A percentile compares a stretch with the other conserved stretches of the same genome.
phyloP scores from a whole-genome alignment of 2,888 invertebrate species.

The Mallateleia sp. region DNA sequence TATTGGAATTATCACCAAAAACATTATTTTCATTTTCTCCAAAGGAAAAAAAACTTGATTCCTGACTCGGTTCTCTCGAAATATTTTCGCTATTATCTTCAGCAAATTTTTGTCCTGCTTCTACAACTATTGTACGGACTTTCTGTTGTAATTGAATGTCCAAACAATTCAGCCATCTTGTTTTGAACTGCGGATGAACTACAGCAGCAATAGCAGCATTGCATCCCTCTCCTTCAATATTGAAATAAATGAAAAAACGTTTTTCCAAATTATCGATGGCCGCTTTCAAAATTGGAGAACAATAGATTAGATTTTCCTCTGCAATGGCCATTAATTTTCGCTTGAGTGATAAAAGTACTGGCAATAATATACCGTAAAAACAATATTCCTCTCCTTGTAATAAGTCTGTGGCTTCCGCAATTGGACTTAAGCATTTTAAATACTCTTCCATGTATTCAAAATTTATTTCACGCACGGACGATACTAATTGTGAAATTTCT shows the following conservation, averaged over 20 bases:
- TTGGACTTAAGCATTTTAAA: conserved; percentile 1
- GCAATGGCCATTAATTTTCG: background rate
- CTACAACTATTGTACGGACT: background rate
- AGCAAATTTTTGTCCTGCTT: background rate
- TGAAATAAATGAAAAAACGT: conserved; percentile 1
- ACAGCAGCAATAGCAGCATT: conserved; percentile 6
- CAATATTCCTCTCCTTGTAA: conserved; percentile 12
- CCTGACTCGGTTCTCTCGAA: too few species aligned
- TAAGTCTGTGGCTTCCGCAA: conserved; percentile 2
- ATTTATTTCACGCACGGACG: too few species aligned
- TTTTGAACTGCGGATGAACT: background rate
- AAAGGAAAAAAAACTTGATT: background rate
- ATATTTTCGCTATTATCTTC: too few species aligned
- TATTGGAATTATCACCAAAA: background rate
- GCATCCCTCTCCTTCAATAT: background rate
- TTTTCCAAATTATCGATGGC: background rate
- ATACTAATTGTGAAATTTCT: too few species aligned
- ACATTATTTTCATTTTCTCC: background rate
- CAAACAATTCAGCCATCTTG: background rate
- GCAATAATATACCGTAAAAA: conserved; percentile 16
- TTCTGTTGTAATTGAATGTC: background rate
- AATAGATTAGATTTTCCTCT: background rate
- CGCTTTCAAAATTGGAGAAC: conserved; percentile 1
- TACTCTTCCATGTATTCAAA: conserved; percentile 36
- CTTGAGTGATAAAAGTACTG: background rate